Conservation (phyloP, 2,113 vertebrate species). For the Thomomys bottae region DNA sequence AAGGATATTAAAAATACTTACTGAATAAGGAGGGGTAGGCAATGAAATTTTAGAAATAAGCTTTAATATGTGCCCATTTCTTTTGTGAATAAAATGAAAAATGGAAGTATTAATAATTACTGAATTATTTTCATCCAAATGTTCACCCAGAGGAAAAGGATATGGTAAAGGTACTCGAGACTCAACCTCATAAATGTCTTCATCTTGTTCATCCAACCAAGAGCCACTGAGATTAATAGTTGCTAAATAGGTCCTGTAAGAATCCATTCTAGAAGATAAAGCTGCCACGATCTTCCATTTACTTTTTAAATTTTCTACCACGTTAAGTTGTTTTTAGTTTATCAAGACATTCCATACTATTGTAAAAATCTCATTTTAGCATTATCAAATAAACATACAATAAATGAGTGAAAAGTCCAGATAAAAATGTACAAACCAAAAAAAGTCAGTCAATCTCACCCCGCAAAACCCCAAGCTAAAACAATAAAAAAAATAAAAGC, state of each 20-base stretch:
- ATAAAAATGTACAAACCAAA: slow-evolving; percentile 45
- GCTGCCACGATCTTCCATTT: slow-evolving; percentile 21
- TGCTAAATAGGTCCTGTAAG: slow-evolving; percentile 90
- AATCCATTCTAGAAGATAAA: slow-evolving; percentile 89
- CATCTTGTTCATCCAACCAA: slow-evolving; percentile 90
- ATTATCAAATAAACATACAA: slow-evolving; percentile 69
- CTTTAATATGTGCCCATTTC: slow-evolving; percentile 92
- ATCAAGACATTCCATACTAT: slow-evolving; percentile 42
- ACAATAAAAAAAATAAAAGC: slow-evolving; percentile 46
- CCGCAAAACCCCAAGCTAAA: neutral
- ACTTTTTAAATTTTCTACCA: slow-evolving; percentile 1
- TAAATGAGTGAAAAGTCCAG: slow-evolving; percentile 60
- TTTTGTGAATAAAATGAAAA: slow-evolving; percentile 91
- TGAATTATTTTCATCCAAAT: slow-evolving; percentile 92
- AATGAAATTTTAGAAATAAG: slow-evolving; percentile 97
- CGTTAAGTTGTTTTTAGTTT: slow-evolving; percentile 40
- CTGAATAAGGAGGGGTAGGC: slow-evolving; percentile 96
- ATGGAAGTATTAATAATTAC: slow-evolving; percentile 95
- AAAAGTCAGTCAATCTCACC: neutral
- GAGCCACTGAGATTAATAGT: slow-evolving; percentile 82
- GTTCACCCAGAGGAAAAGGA: slow-evolving; percentile 90
- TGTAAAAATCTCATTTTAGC: slow-evolving; percentile 52
- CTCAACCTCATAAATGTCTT: slow-evolving; percentile 95
- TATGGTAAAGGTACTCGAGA: slow-evolving; percentile 94
- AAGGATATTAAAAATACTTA: slow-evolving; percentile 88